Evolutionary conservation across 2,797 vertebrate species (phyloP), one percentile per base, ranked within the genome.

Genomic region (Harpagifer antarcticus): DNA sequence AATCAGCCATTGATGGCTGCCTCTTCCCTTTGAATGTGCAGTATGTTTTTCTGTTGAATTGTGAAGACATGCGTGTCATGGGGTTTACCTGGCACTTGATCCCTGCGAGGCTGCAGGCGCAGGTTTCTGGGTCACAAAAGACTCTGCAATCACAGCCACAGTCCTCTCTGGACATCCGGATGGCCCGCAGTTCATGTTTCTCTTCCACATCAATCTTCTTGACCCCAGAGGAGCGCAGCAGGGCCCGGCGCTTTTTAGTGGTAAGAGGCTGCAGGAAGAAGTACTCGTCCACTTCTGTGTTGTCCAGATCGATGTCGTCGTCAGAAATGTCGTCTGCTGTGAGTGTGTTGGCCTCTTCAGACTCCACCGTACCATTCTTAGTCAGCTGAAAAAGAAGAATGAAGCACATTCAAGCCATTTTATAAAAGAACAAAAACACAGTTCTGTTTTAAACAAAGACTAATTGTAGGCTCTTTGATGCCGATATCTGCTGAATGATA

Each of bases 201-300:
- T 99, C 98, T 55, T 99, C 98, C 83, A 99, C 97, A 0, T 99
- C 98, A 10, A 99, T 99, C 94, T 98, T 98, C 89, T 98, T 99
- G 48, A 99, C 98, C 3, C 98, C 98, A 0, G 98, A 99, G 13
- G 97, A 95, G 68, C 98, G 94, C 64, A 99, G 94, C 90, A 99
- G 92, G 0, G 97, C 96, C 55, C 98, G 93, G 1, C 98, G 94
- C 81, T 99, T 99, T 86, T 98, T 99, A n/a, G 98, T 99, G 9
- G 97, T 97, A 62, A 99, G 92, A 9, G 98, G 98, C 93, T 99
- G 98, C 58, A 99, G 94, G 86, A 99, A 99, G 94, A 99, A 99
- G 90, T 99, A 99, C 89, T 99, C 98, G 0, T 99, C 98, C n/a
- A 99, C 98, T 86, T 99, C 98, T 0, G 97, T 99, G 96, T 99